Base-by-base conservation (phyloP, 2,888 invertebrate genomes). In the Heteropelma amictum region DNA sequence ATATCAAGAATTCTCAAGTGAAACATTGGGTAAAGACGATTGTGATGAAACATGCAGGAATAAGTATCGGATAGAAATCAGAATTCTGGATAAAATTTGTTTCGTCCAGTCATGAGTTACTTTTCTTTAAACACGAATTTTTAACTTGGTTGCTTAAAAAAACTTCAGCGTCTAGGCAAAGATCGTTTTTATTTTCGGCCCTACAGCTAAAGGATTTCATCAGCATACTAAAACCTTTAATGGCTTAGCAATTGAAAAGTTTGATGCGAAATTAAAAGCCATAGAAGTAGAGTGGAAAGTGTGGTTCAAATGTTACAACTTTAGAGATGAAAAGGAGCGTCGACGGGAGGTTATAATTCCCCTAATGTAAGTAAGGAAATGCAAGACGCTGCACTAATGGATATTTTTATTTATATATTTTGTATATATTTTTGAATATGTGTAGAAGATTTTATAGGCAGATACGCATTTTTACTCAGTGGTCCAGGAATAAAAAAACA, bases 301-400 rank as follows among this genome's bases (percentile, higher is more conserved):
- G 64, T 53, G 40, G 23, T 58, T 19, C 19, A 8, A 3, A 38
- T 17, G 28, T 58, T 47, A 49, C 30, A 58, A 68, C 38, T n/a
- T 10, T 10, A 6, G 45, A 19, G 14, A n/a, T 19, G 38, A 28
- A 10, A 28, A 17, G 35, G 35, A 47, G 19, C n/a, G 38, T 68
- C 19, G 12, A 58, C 17, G 28, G 10, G 4, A 17, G 28, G 19
- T 58, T 38, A 58, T 49, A 47, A 49, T n/a, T n/a, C n/a, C n/a
- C n/a, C 19, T 35, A 35, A 47, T 68, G 35, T 38, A 26, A 68
- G 67, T 68, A 49, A 58, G 56, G 3, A 40, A 56, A 49, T 58
- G 49, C 10, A 14, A 10, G 49, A 63, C 26, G 19, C 38, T 4
- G 19, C 28, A 10, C 10, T 8, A 49, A 12, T 10, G 49, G 10